Conservation (phyloP, 2,113 vertebrate genomes). For the Apeltes quadracus region DNA sequence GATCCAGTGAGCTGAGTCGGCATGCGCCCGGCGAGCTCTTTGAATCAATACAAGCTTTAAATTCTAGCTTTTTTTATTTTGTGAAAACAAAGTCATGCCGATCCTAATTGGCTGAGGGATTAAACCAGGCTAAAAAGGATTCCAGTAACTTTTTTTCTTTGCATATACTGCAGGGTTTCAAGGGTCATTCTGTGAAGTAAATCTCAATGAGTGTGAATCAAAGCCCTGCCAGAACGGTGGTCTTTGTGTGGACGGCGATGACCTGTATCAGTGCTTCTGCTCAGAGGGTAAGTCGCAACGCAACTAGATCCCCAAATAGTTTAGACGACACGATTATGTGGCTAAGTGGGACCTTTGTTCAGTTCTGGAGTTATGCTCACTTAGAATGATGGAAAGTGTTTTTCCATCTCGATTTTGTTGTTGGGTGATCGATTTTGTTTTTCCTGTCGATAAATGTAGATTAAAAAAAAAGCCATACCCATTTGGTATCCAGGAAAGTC, state of each 20-base stretch:
- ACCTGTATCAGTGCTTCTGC: constrained; percentile 80
- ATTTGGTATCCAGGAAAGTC: background rate
- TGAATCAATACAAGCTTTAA: constrained; percentile 76
- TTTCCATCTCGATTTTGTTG: background rate
- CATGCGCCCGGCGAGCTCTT: constrained; percentile 65
- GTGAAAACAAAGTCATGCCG: constrained; percentile 76
- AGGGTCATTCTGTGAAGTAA: constrained; percentile 75
- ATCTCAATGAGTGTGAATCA: constrained; percentile 78
- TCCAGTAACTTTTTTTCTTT: constrained; percentile 37
- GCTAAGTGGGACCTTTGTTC: constrained; percentile 34
- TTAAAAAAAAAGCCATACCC: background rate
- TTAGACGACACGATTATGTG: constrained; percentile 19
- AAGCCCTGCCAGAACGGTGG: constrained; percentile 79
- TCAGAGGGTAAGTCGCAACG: constrained; percentile 73
- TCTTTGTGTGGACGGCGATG: constrained; percentile 78
- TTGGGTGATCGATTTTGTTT: background rate
- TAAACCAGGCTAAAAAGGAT: constrained; percentile 60
- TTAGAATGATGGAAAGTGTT: too few relatives aligned
- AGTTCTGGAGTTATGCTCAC: background rate
- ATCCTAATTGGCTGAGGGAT: constrained; percentile 77
- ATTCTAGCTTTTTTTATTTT: constrained; percentile 76
- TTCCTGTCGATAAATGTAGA: background rate
- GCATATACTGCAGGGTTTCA: constrained; percentile 73
- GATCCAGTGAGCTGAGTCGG: constrained; percentile 76
- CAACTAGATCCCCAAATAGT: constrained; percentile 12